phyloP scores from a whole-genome alignment of 1,140 invertebrate genomes.

The Mizuhopecten yessoensis region DNA sequence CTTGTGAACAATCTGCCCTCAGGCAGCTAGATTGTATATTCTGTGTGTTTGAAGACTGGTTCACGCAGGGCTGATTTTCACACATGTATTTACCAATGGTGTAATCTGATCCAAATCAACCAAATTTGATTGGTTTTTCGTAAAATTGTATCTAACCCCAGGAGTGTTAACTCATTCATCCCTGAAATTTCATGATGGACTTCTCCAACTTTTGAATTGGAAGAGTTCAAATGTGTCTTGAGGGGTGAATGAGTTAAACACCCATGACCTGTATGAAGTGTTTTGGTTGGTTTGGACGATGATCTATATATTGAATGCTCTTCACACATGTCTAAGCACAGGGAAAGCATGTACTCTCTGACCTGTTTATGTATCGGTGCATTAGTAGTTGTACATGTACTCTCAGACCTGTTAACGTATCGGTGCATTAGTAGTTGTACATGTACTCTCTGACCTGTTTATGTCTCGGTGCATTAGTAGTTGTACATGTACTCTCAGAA shows the following conservation, averaged over 20 bases:
- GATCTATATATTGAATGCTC: not conserved
- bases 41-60: conserved; percentile 12
- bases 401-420: not conserved
- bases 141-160: too few relatives aligned
- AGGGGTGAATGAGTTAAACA: not conserved
- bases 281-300: not conserved
- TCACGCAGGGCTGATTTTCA: not conserved
- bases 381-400: too few relatives aligned
- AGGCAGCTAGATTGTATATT: conserved; percentile 51
- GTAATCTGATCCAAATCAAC: not conserved
- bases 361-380: not conserved
- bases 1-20: conserved; percentile 41
- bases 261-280: not conserved
- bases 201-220: too few relatives aligned
- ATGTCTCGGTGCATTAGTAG: too few relatives aligned
- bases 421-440: too few relatives aligned
- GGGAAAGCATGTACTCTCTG: not conserved
- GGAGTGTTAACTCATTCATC: too few relatives aligned
- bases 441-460: not conserved
- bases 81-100: not conserved
- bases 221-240: too few relatives aligned
- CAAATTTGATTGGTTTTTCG: not conserved
- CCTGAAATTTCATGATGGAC: too few relatives aligned
- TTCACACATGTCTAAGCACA: not conserved
- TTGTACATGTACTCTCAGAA: too few relatives aligned